These are phyloP conservation scores for Leptogaster cylindrica DNA, from an alignment of 2,888 invertebrate species.

Conservation along the genomic window DNA sequence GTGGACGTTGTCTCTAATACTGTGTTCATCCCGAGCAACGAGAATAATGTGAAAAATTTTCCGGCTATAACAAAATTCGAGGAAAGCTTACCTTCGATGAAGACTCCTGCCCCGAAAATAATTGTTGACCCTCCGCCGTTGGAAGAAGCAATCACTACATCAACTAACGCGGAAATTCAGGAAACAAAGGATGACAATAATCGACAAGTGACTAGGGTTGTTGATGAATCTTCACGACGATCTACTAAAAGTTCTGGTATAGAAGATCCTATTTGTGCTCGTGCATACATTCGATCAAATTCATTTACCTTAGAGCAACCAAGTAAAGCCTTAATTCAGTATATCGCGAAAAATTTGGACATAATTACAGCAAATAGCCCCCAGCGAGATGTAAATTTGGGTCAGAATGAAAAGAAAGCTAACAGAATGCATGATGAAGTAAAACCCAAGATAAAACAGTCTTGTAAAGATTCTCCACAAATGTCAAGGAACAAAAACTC, in stretches of 20 bases:
- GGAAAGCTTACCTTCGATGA: neutral
- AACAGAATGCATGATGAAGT: constrained; percentile 58
- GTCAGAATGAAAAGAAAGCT: neutral
- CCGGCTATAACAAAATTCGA: neutral
- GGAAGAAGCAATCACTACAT: neutral
- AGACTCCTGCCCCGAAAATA: neutral
- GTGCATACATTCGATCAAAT: constrained; percentile 70
- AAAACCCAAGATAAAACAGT: neutral
- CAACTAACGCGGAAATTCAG: neutral
- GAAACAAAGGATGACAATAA: neutral
- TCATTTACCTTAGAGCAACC: constrained; percentile 81
- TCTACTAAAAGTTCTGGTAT: neutral
- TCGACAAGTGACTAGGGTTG: neutral
- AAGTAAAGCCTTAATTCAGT: constrained; percentile 70
- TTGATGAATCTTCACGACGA: neutral
- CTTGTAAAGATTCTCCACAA: neutral
- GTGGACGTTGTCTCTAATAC: constrained; percentile 54
- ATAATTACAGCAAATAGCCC: neutral
- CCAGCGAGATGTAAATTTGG: neutral
- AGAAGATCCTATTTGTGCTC: constrained; percentile 37
- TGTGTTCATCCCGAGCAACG: constrained; percentile 42
- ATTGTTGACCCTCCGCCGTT: neutral
- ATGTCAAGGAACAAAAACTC: neutral
- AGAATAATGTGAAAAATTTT: neutral
- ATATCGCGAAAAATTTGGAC: constrained; percentile 44